Base-by-base conservation (phyloP, 2,113 vertebrate genomes). In the Mesocricetus auratus region DNA sequence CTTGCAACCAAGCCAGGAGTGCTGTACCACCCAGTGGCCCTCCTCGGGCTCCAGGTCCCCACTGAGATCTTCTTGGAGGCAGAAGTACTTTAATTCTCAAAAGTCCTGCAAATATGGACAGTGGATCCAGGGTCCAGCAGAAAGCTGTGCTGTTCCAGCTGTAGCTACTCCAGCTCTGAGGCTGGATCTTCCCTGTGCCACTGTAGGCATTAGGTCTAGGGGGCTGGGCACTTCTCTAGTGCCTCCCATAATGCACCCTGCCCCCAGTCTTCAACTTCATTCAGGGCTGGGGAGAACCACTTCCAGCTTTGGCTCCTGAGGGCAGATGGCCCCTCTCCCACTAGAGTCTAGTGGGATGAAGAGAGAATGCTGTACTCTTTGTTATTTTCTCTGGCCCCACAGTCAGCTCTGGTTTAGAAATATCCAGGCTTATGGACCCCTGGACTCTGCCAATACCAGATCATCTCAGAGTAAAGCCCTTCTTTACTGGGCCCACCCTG, bases 21-120 rank as follows among this genome's bases (percentile, higher is more conserved):
- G 56, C 86, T 12, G 47, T 24, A 11, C 92, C 90, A 0, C 85
- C 90, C 31, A 60, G n/a, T 19, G 79, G 78, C 19, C 94, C 87
- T 0, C 96, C 95, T 79, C 90, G 96, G 91, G 96, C 98, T 75
- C 95, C 97, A 86, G 96, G 96, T 26, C 96, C 96, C 58, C 97
- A 94, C 94, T 98, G 94, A 97, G 73, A 83, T 85, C 69, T 17
- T 91, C 53, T 29, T 21, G 81, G 79, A 87, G 82, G 73, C 87
- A 93, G 97, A 96, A 94, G 94, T 81, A 81, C 94, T 95, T 93
- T 96, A 87, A 7, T 71, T 33, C 66, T 69, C n/a, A 53, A 47
- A 68, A 95, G 93, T 88, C 91, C 94, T 94, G 9, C 95, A 94
- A 73, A 58, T 88, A 64, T 26, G 83, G 26, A 39, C 91, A n/a